Base-by-base conservation (phyloP, 2,797 vertebrate genomes). In the Pachyuromys duprasi region DNA sequence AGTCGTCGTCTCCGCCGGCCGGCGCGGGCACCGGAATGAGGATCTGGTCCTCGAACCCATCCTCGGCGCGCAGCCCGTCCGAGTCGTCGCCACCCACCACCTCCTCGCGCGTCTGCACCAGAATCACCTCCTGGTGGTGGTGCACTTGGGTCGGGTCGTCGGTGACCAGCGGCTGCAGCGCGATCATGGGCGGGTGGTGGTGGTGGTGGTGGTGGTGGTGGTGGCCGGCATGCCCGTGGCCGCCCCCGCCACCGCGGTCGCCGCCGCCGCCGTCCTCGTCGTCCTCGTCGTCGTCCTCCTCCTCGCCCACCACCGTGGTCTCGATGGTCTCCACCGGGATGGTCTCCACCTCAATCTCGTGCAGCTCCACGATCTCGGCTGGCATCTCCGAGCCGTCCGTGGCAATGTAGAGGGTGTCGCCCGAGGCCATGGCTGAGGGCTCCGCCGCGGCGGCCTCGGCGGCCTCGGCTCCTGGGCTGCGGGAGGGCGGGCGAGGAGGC, bases 81-180 rank as follows among this genome's bases (percentile, higher is more conserved):
- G 99, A 99, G 97, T 99, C 99, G 94, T 99, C 99, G 95, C 99
- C 99, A 70, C 99, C 99, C 65, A 99, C 99, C 92, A 99, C 99
- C 98, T 99, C 99, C 95, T 99, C 99, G 90, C 99, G 98, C 62
- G 99, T 99, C 98, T 99, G 99, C 97, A 99, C 99, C 97, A 99
- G 97, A 97, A 99, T 99, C 98, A 99, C 99, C 99, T 99, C 99
- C 94, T 99, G 99, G 98, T 99, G 99, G 98, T 99, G 98, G 98
- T 99, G 99, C 97, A 99, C 98, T 94, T 99, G 99, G 98, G 98
- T 98, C 4, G 99, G 99, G 98, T 99, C 99, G 96, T 99, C 99
- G 84, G 99, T 96, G 96, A 99, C 99, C 20, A 99, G 99, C 39
- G 99, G 99, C 99, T 99, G 99, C 97, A 99, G 98, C 49, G 99